Percentiles rank a stretch among this genome's conserved stretches.
Conservation (phyloP, 30 jellyfish, hydroid and myxozoan genomes). For the Chrysaora quinquecirrha region DNA sequence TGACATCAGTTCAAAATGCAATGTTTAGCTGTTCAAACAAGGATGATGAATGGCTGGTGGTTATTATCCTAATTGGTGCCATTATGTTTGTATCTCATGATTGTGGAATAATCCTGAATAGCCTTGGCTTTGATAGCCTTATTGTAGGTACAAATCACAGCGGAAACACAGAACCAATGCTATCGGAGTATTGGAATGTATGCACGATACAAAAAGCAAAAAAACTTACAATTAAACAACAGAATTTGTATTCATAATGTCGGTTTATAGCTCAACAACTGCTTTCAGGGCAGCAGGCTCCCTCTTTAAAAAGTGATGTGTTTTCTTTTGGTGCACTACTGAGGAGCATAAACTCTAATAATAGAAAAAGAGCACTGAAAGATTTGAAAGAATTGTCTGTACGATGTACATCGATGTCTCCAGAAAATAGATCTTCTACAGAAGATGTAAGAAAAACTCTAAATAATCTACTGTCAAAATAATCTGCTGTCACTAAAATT, state of each 20-base stretch:
- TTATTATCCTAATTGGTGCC: background rate
- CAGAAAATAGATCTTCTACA: background rate
- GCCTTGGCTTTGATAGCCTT: background rate
- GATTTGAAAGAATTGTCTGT: background rate
- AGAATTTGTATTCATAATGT: background rate
- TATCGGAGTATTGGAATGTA: background rate
- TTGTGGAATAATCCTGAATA: background rate
- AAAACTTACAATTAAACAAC: background rate
- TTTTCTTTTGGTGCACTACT: background rate
- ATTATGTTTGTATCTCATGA: background rate
- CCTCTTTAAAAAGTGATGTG: background rate
- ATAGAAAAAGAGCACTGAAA: background rate
- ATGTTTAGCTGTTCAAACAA: background rate
- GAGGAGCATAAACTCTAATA: background rate
- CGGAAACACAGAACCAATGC: background rate
- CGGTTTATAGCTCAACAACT: background rate
- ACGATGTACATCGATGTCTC: background rate
- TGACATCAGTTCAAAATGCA: background rate
- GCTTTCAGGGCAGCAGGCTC: background rate
- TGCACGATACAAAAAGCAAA: background rate
- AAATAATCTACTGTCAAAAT: background rate
- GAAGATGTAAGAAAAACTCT: background rate
- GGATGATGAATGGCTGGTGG: background rate
- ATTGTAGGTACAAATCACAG: background rate
- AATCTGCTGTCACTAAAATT: background rate